Conservation (phyloP, 2,113 vertebrate genomes). For the Lycaon pictus region DNA sequence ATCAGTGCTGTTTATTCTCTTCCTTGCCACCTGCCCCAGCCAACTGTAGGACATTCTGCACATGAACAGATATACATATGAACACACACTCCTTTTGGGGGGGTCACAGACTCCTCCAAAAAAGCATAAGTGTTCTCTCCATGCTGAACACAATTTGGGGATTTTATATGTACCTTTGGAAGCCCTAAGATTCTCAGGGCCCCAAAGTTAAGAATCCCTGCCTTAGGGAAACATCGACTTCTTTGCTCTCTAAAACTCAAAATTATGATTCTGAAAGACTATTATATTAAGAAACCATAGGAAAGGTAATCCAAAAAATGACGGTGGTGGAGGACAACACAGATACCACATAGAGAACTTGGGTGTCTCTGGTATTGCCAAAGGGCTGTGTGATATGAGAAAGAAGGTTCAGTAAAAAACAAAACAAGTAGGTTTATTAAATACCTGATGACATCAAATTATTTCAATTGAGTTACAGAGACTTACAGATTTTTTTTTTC, state of each 20-base stretch:
- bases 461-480: not conserved
- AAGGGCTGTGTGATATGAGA: not conserved
- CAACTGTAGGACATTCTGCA: not conserved
- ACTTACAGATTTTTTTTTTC: not conserved
- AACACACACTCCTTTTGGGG: not conserved
- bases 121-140: not conserved
- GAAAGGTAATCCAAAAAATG: not conserved
- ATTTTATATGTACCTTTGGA: not conserved
- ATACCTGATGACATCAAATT: not conserved
- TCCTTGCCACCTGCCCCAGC: not conserved
- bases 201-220: not conserved
- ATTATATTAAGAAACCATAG: not conserved
- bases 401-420: not conserved
- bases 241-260: conserved; percentile 11
- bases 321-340: not conserved
- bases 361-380: not conserved
- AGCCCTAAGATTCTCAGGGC: not conserved
- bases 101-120: not conserved
- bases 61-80: not conserved
- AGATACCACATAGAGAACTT: not conserved
- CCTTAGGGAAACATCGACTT: not conserved
- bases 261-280: not conserved
- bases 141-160: not conserved
- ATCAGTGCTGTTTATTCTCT: too few species aligned
- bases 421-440: not conserved